A percentile compares a stretch with the other conserved stretches of the same genome.
Evolutionary conservation across 1,140 invertebrate species (phyloP).

Genomic region (Bombus confusus): DNA sequence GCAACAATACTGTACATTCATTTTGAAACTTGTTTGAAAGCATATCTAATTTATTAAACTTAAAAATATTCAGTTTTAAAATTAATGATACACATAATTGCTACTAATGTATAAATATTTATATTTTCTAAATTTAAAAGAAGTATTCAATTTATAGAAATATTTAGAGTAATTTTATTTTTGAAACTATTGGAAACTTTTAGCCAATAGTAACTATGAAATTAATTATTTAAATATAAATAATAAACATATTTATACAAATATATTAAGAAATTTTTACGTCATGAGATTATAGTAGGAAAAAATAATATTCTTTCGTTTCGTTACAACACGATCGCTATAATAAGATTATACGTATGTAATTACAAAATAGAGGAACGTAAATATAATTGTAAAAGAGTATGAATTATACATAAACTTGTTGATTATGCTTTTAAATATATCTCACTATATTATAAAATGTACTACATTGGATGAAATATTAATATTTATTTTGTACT

Average conservation of each 20-base stretch:
- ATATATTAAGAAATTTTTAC: background rate
- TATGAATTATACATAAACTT: background rate
- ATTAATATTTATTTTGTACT: conserved; percentile 13
- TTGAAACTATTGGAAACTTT: background rate
- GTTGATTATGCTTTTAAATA: background rate
- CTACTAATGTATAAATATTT: background rate
- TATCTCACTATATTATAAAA: background rate
- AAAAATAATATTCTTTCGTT: background rate
- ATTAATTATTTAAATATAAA: background rate
- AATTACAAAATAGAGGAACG: background rate
- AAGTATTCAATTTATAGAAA: background rate
- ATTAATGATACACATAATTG: background rate
- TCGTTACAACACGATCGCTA: background rate
- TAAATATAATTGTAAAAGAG: background rate
- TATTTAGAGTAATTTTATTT: background rate
- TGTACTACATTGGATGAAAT: background rate
- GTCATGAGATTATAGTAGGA: background rate
- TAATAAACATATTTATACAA: background rate
- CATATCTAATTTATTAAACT: background rate
- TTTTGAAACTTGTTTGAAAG: background rate
- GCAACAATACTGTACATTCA: background rate
- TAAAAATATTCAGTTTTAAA: background rate
- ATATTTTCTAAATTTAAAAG: background rate
- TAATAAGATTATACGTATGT: background rate
- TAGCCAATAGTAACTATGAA: background rate